These are phyloP conservation scores for Channa striata DNA, from an alignment of 2,797 vertebrate species.

Conservation along the genomic window DNA sequence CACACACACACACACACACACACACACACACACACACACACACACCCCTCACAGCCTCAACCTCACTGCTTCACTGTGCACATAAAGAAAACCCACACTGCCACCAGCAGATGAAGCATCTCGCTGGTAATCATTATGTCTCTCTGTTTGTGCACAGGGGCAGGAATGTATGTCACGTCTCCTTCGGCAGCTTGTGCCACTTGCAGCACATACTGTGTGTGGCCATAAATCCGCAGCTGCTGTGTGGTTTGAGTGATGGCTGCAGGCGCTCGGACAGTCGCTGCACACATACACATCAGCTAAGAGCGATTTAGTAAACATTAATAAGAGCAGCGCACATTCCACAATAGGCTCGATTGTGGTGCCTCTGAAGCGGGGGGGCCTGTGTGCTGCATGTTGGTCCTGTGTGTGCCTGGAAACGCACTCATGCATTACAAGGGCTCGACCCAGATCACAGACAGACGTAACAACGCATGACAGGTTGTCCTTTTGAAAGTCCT, in stretches of 20 bases:
- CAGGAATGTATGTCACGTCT: conserved; percentile 52
- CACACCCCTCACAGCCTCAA: conserved; percentile 1
- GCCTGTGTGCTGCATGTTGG: conserved; percentile 35
- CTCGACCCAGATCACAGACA: conserved; percentile 81
- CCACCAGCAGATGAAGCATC: conserved; percentile 39
- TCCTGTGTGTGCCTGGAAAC: conserved; percentile 58
- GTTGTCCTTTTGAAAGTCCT: conserved; percentile 80
- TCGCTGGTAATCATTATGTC: conserved; percentile 57
- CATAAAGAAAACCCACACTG: conserved; percentile 30
- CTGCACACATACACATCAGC: conserved; percentile 36
- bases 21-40: no score
- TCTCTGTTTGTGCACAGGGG: conserved; percentile 58
- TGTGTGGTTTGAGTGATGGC: conserved; percentile 42
- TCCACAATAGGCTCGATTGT: conserved; percentile 71
- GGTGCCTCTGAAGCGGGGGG: conserved; percentile 51
- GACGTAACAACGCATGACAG: conserved; percentile 79
- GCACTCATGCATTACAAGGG: conserved; percentile 74
- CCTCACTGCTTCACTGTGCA: not conserved
- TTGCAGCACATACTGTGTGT: conserved; percentile 43
- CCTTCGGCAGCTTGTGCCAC: conserved; percentile 55
- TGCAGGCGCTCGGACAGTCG: conserved; percentile 33
- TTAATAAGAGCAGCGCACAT: conserved; percentile 62
- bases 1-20: conserved; percentile 7
- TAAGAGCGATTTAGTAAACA: conserved; percentile 42
- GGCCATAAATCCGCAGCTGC: conserved; percentile 27